phyloP scores from a whole-genome alignment of 2,888 invertebrate species.

The Choristoneura rosaceana region DNA sequence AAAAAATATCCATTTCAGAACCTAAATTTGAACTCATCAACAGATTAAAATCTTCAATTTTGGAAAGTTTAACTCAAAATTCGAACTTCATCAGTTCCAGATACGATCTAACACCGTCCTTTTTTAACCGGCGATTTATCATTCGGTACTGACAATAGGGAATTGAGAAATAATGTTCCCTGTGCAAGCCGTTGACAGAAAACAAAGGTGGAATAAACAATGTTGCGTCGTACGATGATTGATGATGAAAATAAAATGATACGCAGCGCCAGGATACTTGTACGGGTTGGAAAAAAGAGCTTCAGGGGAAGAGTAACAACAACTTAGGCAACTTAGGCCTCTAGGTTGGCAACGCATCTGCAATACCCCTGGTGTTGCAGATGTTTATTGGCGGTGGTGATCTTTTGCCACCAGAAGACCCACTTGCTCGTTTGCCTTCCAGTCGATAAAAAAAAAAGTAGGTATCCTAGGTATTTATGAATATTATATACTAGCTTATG shows the following conservation, averaged over 20 bases:
- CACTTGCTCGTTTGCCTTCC: too few relatives aligned
- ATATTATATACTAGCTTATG: too few relatives aligned
- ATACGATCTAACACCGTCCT: constrained; percentile 26
- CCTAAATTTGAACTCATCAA: background rate
- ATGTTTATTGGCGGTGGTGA: too few relatives aligned
- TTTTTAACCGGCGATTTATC: constrained; percentile 30
- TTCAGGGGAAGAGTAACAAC: too few relatives aligned
- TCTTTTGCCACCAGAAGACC: too few relatives aligned
- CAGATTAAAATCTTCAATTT: background rate
- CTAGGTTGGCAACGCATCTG: too few relatives aligned
- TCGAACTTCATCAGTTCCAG: constrained; percentile 30
- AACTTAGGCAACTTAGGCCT: too few relatives aligned
- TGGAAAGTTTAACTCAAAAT: constrained; percentile 9
- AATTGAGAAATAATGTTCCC: constrained; percentile 39
- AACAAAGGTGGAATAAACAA: constrained; percentile 40
- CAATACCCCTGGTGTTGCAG: too few relatives aligned
- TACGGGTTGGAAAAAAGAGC: background rate
- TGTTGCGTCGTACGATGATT: constrained; percentile 29
- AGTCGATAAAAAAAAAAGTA: too few relatives aligned
- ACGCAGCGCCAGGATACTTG: background rate
- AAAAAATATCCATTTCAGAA: background rate
- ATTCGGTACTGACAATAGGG: constrained; percentile 37
- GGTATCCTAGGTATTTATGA: too few relatives aligned
- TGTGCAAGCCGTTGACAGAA: constrained; percentile 33
- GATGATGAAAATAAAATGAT: constrained; percentile 35